Percentiles rank a stretch among this genome's conserved stretches.
phyloP scores from a whole-genome alignment of 2,113 vertebrate species.

The Vulpes ferrilata region DNA sequence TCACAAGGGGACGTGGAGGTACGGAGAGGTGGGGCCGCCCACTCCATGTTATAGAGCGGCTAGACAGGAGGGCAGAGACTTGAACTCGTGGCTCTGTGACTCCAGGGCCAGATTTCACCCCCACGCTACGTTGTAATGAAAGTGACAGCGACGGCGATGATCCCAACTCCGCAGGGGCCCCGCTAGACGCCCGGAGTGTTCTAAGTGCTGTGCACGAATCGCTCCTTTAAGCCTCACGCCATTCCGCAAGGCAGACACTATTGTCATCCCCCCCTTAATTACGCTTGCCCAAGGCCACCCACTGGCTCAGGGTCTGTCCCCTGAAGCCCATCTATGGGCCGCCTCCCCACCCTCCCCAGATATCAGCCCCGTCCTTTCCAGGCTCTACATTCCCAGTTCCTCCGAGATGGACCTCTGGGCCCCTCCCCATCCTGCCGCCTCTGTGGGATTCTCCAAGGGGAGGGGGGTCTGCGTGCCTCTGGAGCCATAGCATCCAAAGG shows the following conservation, averaged over 20 bases:
- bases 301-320: neutral
- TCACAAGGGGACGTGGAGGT: neutral
- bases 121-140: neutral
- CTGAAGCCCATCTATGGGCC: neutral
- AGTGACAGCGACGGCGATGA: neutral
- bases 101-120: neutral
- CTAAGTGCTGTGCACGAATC: neutral
- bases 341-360: neutral
- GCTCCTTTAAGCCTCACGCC: neutral
- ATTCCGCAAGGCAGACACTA: neutral
- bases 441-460: neutral
- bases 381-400: neutral
- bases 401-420: fast-evolving
- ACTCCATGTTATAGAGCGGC: neutral
- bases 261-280: neutral
- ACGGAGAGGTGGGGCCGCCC: neutral
- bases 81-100: neutral
- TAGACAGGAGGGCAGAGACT: neutral
- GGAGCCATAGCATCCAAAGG: neutral
- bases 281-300: neutral
- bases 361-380: neutral
- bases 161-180: neutral
- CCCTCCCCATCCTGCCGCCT: neutral
- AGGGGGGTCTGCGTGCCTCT: neutral
- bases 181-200: neutral